A percentile compares a stretch with the other conserved stretches of the same genome.
Conservation (phyloP, 2,888 invertebrate genomes). For the Melangyna quadrimaculata region DNA sequence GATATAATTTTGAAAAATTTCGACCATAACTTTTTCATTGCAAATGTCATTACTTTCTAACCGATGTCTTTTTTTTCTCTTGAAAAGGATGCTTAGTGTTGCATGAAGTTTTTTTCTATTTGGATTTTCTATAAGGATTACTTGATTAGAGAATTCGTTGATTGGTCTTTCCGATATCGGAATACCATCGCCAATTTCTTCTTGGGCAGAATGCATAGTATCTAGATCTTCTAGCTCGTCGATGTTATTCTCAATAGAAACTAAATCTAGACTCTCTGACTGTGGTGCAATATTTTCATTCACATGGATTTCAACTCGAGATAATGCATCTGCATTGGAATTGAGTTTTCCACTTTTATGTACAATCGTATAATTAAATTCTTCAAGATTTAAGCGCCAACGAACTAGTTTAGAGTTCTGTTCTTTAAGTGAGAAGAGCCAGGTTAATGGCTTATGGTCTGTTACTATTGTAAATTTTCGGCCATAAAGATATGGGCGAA, state of each 20-base stretch:
- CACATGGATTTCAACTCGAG: constrained; percentile 28
- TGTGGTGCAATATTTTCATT: constrained; percentile 4
- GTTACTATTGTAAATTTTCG: constrained; percentile 77
- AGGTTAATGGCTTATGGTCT: constrained; percentile 77
- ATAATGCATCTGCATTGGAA: constrained; percentile 50
- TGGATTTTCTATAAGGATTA: constrained; percentile 2
- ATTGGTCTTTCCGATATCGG: constrained; percentile 45
- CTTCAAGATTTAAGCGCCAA: constrained; percentile 52
- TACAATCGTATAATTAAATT: constrained; percentile 19
- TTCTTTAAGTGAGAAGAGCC: constrained; percentile 74
- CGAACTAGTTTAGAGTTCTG: constrained; percentile 57
- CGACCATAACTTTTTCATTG: constrained; percentile 8
- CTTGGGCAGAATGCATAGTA: constrained; percentile 14
- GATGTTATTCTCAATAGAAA: constrained; percentile 5
- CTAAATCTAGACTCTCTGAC: background rate
- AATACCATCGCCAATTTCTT: constrained; percentile 41
- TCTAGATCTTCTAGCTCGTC: background rate
- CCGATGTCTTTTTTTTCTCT: background rate
- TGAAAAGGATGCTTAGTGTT: constrained; percentile 4
- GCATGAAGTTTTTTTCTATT: background rate
- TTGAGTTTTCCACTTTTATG: constrained; percentile 41
- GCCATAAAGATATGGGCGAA: constrained; percentile 75
- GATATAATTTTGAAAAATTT: constrained; percentile 2
- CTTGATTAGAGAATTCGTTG: constrained; percentile 25
- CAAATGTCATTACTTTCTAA: constrained; percentile 3